These are phyloP conservation scores for Holothuria leucospilota DNA, from an alignment of 53 echinoderm and acorn worm genomes.

Conservation along the genomic window DNA sequence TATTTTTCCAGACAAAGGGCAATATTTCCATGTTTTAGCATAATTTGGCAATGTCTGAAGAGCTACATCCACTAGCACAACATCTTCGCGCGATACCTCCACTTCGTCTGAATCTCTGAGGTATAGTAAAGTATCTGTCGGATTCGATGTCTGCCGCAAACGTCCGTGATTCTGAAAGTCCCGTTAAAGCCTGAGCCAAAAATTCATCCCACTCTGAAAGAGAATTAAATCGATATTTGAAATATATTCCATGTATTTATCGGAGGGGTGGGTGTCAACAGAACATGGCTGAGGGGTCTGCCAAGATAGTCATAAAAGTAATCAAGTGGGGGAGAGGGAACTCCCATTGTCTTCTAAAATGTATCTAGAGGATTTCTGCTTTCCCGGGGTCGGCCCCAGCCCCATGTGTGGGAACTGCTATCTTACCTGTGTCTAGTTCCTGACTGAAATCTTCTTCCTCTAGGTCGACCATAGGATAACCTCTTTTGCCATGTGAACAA, in stretches of 20 bases:
- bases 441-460: slow-evolving; percentile 9
- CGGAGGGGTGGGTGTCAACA: too few relatives aligned
- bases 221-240: neutral
- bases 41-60: slow-evolving; percentile 25
- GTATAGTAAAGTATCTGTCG: neutral
- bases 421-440: slow-evolving; percentile 22
- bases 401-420: too few relatives aligned
- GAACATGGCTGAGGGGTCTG: too few relatives aligned
- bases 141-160: neutral
- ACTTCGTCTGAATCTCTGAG: neutral
- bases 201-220: slow-evolving; percentile 4
- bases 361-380: too few relatives aligned
- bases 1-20: too few relatives aligned
- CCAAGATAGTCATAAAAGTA: too few relatives aligned
- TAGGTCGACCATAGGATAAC: neutral
- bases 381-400: too few relatives aligned
- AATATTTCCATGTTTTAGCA: neutral
- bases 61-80: slow-evolving; percentile 16
- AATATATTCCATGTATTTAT: too few relatives aligned
- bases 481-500: slow-evolving; percentile 35
- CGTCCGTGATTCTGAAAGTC: neutral
- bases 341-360: too few relatives aligned
- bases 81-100: neutral
- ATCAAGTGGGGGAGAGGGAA: too few relatives aligned
- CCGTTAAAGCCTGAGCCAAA: slow-evolving; percentile 16